Evolutionary conservation across 2,797 vertebrate genomes (phyloP).

Genomic region (Spondyliosoma cantharus): DNA sequence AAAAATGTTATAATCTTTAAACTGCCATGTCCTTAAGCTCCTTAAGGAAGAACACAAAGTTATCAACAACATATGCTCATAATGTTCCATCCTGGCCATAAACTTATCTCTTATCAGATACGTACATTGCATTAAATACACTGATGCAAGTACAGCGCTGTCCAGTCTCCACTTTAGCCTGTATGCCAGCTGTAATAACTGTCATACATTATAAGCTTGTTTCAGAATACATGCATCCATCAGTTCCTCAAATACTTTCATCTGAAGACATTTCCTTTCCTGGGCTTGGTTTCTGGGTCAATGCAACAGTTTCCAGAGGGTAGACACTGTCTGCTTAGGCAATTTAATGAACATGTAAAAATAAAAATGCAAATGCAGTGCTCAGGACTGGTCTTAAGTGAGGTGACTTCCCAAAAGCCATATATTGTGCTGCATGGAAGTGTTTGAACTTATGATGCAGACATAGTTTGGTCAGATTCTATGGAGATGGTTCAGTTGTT

Average conservation of each 20-base stretch:
- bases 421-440: not conserved
- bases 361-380: slow-evolving; percentile 1
- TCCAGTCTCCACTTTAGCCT: not conserved
- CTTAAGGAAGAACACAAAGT: slow-evolving; percentile 9
- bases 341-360: slow-evolving; percentile 9
- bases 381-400: not conserved
- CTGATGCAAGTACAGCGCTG: not conserved
- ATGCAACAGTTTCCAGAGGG: slow-evolving; percentile 1
- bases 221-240: not conserved
- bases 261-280: not conserved
- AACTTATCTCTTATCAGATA: not conserved
- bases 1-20: slow-evolving; percentile 15
- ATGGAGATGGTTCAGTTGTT: not conserved
- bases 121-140: not conserved
- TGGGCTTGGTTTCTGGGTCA: not conserved
- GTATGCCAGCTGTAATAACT: not conserved
- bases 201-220: not conserved
- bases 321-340: not conserved
- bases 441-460: not conserved
- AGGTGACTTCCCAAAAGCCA: not conserved
- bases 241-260: not conserved
- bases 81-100: slow-evolving; percentile 1
- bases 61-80: slow-evolving; percentile 5
- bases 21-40: slow-evolving; percentile 18
- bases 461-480: not conserved